Conservation (phyloP, 1,140 invertebrate genomes). For the Drosophila asahinai region DNA sequence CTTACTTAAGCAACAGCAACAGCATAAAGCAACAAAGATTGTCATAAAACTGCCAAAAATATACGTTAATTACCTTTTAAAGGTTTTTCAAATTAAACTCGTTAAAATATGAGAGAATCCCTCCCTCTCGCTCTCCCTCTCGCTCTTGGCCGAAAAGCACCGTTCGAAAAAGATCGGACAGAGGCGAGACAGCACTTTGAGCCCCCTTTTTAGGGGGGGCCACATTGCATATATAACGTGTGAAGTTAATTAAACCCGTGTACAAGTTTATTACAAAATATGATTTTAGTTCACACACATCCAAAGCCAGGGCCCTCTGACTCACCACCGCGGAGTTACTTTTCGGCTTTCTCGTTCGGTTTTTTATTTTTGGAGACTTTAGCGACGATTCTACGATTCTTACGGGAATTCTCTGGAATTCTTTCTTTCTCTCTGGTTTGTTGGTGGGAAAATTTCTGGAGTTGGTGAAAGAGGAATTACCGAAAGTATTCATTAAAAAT, state of each 20-base stretch:
- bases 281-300: constrained; percentile 73
- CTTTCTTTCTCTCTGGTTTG: background rate
- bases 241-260: constrained; percentile 80
- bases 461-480: constrained; percentile 8
- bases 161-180: constrained; percentile 52
- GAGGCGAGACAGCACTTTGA: constrained; percentile 7
- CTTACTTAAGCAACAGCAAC: constrained; percentile 52
- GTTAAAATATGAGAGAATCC: constrained; percentile 71
- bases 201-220: constrained; percentile 1
- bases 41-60: constrained; percentile 83
- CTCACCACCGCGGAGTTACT: constrained; percentile 26
- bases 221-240: constrained; percentile 61
- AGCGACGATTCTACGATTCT: constrained; percentile 17
- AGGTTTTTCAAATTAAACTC: constrained; percentile 84
- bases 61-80: constrained; percentile 83
- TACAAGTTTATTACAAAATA: constrained; percentile 83
- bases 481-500: constrained; percentile 1
- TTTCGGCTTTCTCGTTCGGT: constrained; percentile 13
- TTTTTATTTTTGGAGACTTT: background rate
- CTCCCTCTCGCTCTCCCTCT: background rate
- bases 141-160: constrained; percentile 15
- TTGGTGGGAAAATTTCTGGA: constrained; percentile 22
- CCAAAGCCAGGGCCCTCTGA: constrained; percentile 29
- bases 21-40: constrained; percentile 59
- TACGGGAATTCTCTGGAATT: constrained; percentile 23